phyloP scores from a whole-genome alignment of 2,113 vertebrate species.

The Solea solea region DNA sequence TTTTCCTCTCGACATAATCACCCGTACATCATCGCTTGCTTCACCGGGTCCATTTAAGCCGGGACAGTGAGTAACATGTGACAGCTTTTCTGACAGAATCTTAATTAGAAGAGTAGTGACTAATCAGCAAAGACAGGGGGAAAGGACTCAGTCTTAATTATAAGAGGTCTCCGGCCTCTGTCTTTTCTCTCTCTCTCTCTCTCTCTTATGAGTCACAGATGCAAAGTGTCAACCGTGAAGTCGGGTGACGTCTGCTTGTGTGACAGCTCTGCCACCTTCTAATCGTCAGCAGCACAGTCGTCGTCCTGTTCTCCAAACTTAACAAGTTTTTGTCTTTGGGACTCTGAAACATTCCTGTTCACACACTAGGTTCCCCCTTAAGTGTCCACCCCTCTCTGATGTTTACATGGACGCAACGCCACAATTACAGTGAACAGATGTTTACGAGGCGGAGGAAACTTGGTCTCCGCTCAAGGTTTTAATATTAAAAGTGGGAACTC shows the following conservation, averaged over 20 bases:
- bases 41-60: background rate
- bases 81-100: constrained; percentile 42
- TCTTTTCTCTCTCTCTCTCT: constrained; percentile 13
- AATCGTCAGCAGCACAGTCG: background rate
- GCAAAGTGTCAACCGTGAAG: background rate
- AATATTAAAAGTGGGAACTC: constrained; percentile 12
- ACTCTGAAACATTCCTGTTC: too few relatives aligned
- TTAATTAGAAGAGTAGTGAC: constrained; percentile 68
- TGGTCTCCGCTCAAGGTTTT: constrained; percentile 2
- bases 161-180: constrained; percentile 47
- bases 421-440: background rate
- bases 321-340: too few relatives aligned
- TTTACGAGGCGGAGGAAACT: background rate
- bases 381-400: too few relatives aligned
- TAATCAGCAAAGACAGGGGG: constrained; percentile 69
- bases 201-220: constrained; percentile 22
- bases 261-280: background rate
- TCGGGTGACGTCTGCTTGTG: constrained; percentile 9
- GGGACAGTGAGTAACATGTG: constrained; percentile 42
- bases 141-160: constrained; percentile 67
- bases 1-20: constrained; percentile 1
- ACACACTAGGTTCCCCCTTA: too few relatives aligned
- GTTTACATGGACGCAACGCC: background rate
- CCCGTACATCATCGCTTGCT: too few relatives aligned
- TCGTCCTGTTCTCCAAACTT: constrained; percentile 1